phyloP scores from a whole-genome alignment of 1,140 invertebrate genomes.

The Caenorhabditis briggsae region DNA sequence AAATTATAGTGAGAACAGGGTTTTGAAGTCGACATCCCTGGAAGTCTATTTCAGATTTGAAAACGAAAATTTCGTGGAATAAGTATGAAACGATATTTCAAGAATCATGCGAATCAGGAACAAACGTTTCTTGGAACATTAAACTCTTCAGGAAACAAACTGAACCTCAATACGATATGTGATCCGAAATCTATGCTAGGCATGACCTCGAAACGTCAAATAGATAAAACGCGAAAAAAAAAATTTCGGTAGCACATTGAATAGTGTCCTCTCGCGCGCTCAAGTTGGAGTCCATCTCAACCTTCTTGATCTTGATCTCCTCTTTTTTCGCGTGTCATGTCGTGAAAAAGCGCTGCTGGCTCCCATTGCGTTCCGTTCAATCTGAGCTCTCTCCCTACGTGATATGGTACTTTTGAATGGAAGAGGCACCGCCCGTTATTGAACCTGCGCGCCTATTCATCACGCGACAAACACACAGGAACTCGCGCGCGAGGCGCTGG shows the following conservation, averaged over 20 bases:
- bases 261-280: not conserved
- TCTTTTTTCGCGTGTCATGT: conserved; percentile 35
- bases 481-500: conserved; percentile 16
- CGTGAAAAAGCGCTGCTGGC: conserved; percentile 50
- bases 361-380: not conserved
- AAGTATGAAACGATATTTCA: too few species aligned
- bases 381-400: conserved; percentile 13
- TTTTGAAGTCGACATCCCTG: too few species aligned
- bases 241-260: too few species aligned
- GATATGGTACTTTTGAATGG: conserved; percentile 46
- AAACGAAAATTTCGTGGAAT: too few species aligned
- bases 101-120: too few species aligned
- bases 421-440: conserved; percentile 28
- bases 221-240: not conserved
- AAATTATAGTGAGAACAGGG: too few species aligned
- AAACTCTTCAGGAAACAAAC: too few species aligned
- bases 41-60: too few species aligned
- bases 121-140: too few species aligned
- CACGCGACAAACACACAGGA: conserved; percentile 32
- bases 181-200: too few species aligned
- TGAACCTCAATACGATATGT: too few species aligned
- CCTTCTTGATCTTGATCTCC: conserved; percentile 36
- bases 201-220: not conserved
- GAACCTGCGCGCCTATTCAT: conserved; percentile 29
- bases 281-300: conserved; percentile 54